Base-by-base conservation (phyloP, 2,888 invertebrate species). In the Drosophila meridionalis region DNA sequence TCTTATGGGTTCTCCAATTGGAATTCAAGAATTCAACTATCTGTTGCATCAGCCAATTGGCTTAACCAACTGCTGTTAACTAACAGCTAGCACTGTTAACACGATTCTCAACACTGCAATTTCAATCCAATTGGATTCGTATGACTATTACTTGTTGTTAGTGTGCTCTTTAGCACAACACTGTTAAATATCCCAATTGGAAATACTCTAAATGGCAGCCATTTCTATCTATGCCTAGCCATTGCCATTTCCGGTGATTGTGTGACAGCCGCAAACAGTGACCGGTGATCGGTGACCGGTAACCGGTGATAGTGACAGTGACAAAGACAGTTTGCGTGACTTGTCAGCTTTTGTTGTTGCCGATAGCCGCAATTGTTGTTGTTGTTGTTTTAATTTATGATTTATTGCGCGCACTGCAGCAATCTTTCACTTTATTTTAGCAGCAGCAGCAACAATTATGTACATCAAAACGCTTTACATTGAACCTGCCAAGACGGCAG, bases 391-490 rank as follows among this genome's bases (percentile, higher is more conserved):
- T 71, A 68, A 71, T 78, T 85, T 73, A 67, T 74, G 76, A 83
- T 74, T 83, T 85, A 83, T 80, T 48, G 69, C 69, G 69, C 70
- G 58, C 66, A 60, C 26, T 64, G 57, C 57, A 52, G 71, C 55
- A 76, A 78, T 83, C 86, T 83, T 85, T 78, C 86, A 85, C 80
- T 85, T 83, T 71, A 78, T 83, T 83, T 80, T 20, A 53, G 30
- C 47, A 52, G 47, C 48, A 32, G 6, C 6, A 50, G 11, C 65
- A 63, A 70, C 83, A 77, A 69, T 73, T 75, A 83, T 79, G 73
- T 76, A 52, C 73, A 71, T 69, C 59, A 60, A 70, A 61, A 32
- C 55, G 58, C 59, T 72, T 83, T 64, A 66, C 80, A 85, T 87
- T 84, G 82, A 87, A 87, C 74, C 77, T 80, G 80, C 69, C 76